These are phyloP conservation scores for Pseudorasbora parva DNA, from an alignment of 2,113 vertebrate species.

Conservation along the genomic window DNA sequence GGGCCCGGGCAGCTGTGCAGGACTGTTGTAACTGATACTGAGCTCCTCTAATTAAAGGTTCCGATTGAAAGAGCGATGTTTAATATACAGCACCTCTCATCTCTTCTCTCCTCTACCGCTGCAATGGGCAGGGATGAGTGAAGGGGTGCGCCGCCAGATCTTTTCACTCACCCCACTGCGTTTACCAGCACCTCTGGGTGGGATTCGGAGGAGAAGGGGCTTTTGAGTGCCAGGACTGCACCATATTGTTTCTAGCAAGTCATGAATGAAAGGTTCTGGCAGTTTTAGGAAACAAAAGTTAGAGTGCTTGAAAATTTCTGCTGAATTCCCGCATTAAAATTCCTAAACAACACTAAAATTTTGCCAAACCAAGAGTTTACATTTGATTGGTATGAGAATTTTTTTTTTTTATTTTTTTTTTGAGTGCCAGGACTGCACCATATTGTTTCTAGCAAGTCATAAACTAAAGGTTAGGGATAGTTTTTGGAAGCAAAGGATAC, in stretches of 20 bases:
- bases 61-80: constrained; percentile 74
- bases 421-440: constrained; percentile 5
- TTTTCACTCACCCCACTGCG: constrained; percentile 30
- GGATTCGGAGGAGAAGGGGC: constrained; percentile 6
- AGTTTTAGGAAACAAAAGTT: constrained; percentile 1
- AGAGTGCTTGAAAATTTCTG: background rate
- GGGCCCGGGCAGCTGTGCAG: constrained; percentile 79
- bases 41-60: constrained; percentile 84
- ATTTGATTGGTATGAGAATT: constrained; percentile 15
- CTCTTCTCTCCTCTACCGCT: constrained; percentile 45
- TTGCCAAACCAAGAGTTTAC: background rate
- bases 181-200: constrained; percentile 45
- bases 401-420: background rate
- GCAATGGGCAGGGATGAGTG: background rate
- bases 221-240: constrained; percentile 18
- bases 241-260: constrained; percentile 15
- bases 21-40: constrained; percentile 84
- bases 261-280: background rate
- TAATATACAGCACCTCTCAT: constrained; percentile 70
- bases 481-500: background rate
- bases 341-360: background rate
- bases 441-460: background rate
- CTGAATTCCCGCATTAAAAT: background rate
- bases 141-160: constrained; percentile 15
- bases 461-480: background rate